Percentiles rank a stretch among this genome's conserved stretches.
These are phyloP conservation scores for Leptosomus discolor DNA, from an alignment of 2,113 vertebrate species.

Conservation along the genomic window DNA sequence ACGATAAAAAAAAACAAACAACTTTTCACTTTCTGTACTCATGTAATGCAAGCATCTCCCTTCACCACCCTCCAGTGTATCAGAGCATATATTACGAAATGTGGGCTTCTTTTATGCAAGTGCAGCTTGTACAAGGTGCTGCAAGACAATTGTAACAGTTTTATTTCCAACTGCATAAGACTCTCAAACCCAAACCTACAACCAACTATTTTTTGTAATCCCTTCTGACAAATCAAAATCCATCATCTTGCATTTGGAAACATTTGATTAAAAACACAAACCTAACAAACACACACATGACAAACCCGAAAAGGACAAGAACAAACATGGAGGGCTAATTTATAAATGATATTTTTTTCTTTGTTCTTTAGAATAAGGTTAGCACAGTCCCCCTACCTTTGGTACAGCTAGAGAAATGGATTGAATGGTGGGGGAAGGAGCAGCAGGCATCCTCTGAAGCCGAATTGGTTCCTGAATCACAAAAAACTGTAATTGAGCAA, in stretches of 20 bases:
- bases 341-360: neutral
- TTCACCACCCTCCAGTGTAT: neutral
- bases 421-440: conserved; percentile 80
- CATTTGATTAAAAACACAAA: neutral
- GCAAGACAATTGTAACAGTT: neutral
- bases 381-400: conserved; percentile 81
- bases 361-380: conserved; percentile 26
- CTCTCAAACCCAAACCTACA: neutral
- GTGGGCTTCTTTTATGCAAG: neutral
- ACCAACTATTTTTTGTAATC: neutral
- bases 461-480: conserved; percentile 81
- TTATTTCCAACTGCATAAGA: neutral
- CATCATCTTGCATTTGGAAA: neutral
- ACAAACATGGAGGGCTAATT: conserved; percentile 18
- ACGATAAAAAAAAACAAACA: neutral
- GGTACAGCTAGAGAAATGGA: conserved; percentile 81
- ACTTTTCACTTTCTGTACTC: neutral
- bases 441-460: conserved; percentile 72
- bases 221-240: neutral
- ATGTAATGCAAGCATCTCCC: neutral
- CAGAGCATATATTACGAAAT: neutral
- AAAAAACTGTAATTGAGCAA: conserved; percentile 68
- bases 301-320: conserved; percentile 21
- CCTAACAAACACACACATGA: conserved; percentile 18
- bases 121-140: neutral